Evolutionary conservation across 2,888 invertebrate species (phyloP), one percentile per base, ranked within the genome.

Genomic region (Ctena decussata): DNA sequence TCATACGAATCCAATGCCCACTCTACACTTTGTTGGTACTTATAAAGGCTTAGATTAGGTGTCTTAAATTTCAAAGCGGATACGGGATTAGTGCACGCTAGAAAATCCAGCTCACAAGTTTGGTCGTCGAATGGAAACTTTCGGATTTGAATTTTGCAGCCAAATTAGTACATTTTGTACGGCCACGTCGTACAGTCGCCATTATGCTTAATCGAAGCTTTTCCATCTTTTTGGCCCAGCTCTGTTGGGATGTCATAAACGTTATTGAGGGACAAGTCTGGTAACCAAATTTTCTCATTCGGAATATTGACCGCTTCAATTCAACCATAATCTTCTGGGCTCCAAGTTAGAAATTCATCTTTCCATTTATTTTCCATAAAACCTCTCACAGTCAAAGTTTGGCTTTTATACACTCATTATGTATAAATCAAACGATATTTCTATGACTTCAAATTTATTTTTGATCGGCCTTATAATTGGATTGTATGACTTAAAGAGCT

Each of bases 71-170:
- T 41, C n/a, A 88, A 72, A 27, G 77, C 79, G 11, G 81, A 65
- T 0, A 37, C 41, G 0, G 85, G 85, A 24, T 84, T 85, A 0
- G 83, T 84, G 85, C 90, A 90, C 0, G 88, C 77, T 6, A 82
- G 71, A 53, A 91, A 89, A 53, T 90, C 87, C 60, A 91, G 85
- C 8, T 69, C 77, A 81, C 91, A 91, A 0, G 75, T 79, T 71
- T 91, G 91, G 12, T 74, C 71, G 46, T 91, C 91, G 60, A 90
- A 90, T 11, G 91, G 91, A 85, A 89, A 91, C 15, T 87, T 79
- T 6, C 39, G 27, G 3, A 87, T 77, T 2, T 30, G 75, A 53
- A 87, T 87, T 65, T 80, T 82, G 71, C 87, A 87, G 0, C 84
- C 57, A 35, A 82, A 76, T 3, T 79, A 79, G 65, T 74, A 87